Base-by-base conservation (phyloP, 2,797 vertebrate genomes). In the Semaprochilodus insignis region DNA sequence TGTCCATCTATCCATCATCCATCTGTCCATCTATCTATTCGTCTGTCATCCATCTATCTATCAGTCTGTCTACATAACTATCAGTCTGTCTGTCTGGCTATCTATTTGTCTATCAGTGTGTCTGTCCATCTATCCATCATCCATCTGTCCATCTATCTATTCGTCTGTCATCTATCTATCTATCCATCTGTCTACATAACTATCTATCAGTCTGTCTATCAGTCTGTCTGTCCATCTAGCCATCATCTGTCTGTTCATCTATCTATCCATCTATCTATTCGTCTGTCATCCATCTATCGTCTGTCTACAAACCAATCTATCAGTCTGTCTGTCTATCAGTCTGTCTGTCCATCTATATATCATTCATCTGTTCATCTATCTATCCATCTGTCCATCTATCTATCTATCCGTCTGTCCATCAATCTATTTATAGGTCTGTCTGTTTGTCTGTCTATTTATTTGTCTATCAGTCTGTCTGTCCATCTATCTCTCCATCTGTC, bases 211-310 rank as follows among this genome's bases (percentile, higher is more conserved):
- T 76, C 36, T 11, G 48, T 63, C 72, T 19, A 63, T 63, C 23
- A 6, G 11, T 67, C n/a, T 67, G 15, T 67, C 31, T 74, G 4
- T 51, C 40, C 19, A 17, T 25, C 31, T n/a, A 19, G 69, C 62
- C 62, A 48, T 76, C 54, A 55, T 69, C 51, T 67, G 8, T 55
- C 76, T 78, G 11, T 78, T 14, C 54, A 13, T 54, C 63, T 31
- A 31, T 31, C 31, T 31, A 3, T 31, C 31, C 31, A 31, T 31
- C 31, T 3, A 31, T 31, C 31, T 31, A 31, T n/a, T n/a, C n/a
- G n/a, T 31, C 31, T 31, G 3, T 31, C 31, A 31, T 31, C 31
- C 31, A 31, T 3, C 31, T 3, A 31, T 3, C 31, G 3, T 31
- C 31, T 31, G 3, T 31, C 31, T 31, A 31, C 31, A 31, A 1